A percentile compares a stretch with the other conserved stretches of the same genome.
These are phyloP conservation scores for Chelonus insularis DNA, from an alignment of 1,140 invertebrate genomes.

Conservation along the genomic window DNA sequence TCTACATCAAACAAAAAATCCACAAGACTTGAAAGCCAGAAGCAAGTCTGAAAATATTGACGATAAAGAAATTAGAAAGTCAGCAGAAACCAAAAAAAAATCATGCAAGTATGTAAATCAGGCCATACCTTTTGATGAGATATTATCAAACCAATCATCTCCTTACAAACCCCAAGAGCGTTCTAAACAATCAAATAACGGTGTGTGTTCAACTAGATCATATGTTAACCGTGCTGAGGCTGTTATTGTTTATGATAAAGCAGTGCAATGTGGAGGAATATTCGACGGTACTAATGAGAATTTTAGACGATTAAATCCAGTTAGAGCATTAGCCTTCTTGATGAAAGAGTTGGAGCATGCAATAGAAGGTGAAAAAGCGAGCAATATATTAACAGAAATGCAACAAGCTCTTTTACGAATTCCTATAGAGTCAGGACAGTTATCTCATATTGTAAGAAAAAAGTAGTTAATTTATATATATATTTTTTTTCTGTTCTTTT, in stretches of 20 bases:
- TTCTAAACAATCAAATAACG: slow-evolving; percentile 12
- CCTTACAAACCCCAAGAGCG: slow-evolving; percentile 26
- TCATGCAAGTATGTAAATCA: slow-evolving; percentile 15
- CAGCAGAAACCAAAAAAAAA: slow-evolving; percentile 7
- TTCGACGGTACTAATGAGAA: slow-evolving; percentile 31
- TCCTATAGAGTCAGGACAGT: slow-evolving; percentile 27
- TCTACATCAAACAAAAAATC: slow-evolving; percentile 18
- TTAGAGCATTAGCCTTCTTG: slow-evolving; percentile 35
- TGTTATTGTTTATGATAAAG: slow-evolving; percentile 36
- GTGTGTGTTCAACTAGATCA: slow-evolving; percentile 30
- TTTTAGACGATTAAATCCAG: slow-evolving; percentile 35
- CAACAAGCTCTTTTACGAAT: slow-evolving; percentile 36
- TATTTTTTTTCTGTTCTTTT: background rate
- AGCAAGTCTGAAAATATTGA: slow-evolving; percentile 16
- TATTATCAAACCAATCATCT: slow-evolving; percentile 26
- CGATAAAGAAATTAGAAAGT: slow-evolving; percentile 26
- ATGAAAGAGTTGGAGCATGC: slow-evolving; percentile 38
- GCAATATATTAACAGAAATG: slow-evolving; percentile 39
- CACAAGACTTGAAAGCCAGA: slow-evolving; percentile 22
- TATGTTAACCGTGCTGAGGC: slow-evolving; percentile 26
- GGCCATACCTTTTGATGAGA: slow-evolving; percentile 24
- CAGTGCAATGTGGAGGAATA: slow-evolving; percentile 35
- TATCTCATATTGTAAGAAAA: slow-evolving; percentile 26
- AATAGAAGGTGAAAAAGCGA: slow-evolving; percentile 35
- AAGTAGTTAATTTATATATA: background rate